Evolutionary conservation across 1,140 invertebrate genomes (phyloP).

Genomic region (Sinella curviseta): DNA sequence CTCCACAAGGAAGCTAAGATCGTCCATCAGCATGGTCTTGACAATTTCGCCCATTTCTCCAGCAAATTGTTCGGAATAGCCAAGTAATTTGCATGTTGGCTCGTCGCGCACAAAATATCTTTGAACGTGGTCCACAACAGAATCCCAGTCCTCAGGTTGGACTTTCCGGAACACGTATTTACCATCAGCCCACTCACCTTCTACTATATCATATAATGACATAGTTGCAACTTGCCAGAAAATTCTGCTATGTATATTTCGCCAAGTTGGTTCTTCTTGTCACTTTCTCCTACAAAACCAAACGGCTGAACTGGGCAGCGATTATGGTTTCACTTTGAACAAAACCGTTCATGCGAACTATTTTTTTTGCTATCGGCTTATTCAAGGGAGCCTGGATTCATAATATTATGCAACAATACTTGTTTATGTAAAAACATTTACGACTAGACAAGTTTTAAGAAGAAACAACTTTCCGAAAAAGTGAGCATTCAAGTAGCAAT

Average conservation of each 20-base stretch:
- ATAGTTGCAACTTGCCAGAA: neutral
- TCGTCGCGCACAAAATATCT: slow-evolving; percentile 35
- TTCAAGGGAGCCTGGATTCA: too few species aligned
- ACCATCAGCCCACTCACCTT: slow-evolving; percentile 32
- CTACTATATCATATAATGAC: slow-evolving; percentile 19
- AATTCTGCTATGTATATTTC: neutral
- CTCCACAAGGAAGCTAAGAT: slow-evolving; percentile 38
- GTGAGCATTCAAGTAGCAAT: too few species aligned
- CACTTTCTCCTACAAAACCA: too few species aligned
- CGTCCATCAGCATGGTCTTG: slow-evolving; percentile 31
- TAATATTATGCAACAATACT: too few species aligned
- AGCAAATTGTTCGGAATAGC: slow-evolving; percentile 37
- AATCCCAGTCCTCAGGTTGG: slow-evolving; percentile 32
- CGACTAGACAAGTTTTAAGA: too few species aligned
- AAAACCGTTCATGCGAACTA: too few species aligned
- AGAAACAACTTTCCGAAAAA: too few species aligned
- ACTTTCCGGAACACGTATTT: slow-evolving; percentile 33
- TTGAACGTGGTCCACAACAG: slow-evolving; percentile 31
- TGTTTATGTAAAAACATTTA: too few species aligned
- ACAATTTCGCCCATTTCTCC: slow-evolving; percentile 11
- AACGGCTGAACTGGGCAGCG: too few species aligned
- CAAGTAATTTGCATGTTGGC: slow-evolving; percentile 32
- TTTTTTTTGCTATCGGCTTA: too few species aligned
- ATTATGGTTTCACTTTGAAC: too few species aligned
- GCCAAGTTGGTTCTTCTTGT: too few species aligned